phyloP scores from a whole-genome alignment of 1,140 invertebrate genomes.

The Acromyrmex echinatior region DNA sequence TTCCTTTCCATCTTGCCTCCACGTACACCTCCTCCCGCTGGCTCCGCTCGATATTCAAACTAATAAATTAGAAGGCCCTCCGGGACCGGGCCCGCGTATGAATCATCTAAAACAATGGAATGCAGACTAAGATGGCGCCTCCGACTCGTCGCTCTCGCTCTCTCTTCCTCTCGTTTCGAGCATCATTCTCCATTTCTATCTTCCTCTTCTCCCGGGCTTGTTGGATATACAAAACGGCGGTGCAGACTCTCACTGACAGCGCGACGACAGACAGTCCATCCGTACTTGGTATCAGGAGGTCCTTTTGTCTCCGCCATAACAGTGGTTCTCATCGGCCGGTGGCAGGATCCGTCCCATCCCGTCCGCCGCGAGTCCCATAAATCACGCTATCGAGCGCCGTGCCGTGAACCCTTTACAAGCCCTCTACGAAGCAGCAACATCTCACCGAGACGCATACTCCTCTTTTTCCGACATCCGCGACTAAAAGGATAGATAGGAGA shows the following conservation, averaged over 20 bases:
- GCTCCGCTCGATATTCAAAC: slow-evolving; percentile 79
- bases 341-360: slow-evolving; percentile 17
- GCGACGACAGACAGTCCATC: slow-evolving; percentile 78
- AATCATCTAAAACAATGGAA: slow-evolving; percentile 87
- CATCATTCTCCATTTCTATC: slow-evolving; percentile 19
- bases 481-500: slow-evolving; percentile 44
- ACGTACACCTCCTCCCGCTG: slow-evolving; percentile 60
- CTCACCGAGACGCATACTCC: slow-evolving; percentile 8
- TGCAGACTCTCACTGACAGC: slow-evolving; percentile 73
- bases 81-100: slow-evolving; percentile 79
- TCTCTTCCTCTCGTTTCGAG: slow-evolving; percentile 36
- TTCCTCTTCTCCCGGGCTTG: background rate
- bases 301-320: slow-evolving; percentile 75
- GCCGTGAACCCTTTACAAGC: slow-evolving; percentile 41
- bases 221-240: slow-evolving; percentile 68
- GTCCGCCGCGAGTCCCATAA: slow-evolving; percentile 56
- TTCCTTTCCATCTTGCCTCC: slow-evolving; percentile 58
- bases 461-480: slow-evolving; percentile 49
- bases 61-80: slow-evolving; percentile 78
- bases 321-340: slow-evolving; percentile 71
- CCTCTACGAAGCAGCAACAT: slow-evolving; percentile 29
- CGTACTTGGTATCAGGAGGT: slow-evolving; percentile 75
- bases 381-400: slow-evolving; percentile 61
- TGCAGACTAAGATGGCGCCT: slow-evolving; percentile 84
- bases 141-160: slow-evolving; percentile 54